A percentile compares a stretch with the other conserved stretches of the same genome.
These are phyloP conservation scores for Girardia tigrina DNA, from an alignment of 2,888 invertebrate genomes.

Conservation along the genomic window DNA sequence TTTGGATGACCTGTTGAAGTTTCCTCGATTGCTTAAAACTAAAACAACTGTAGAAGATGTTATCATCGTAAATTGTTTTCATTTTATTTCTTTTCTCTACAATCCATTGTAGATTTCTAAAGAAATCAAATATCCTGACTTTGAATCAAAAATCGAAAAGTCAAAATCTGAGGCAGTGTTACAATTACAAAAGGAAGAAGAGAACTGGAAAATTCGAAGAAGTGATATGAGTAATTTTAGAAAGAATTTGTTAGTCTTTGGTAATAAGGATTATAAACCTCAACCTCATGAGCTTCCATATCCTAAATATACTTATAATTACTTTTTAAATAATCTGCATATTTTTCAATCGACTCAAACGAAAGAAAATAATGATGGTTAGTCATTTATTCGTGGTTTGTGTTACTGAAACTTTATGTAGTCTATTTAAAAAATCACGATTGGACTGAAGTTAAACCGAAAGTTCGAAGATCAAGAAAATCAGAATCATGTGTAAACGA, in stretches of 20 bases:
- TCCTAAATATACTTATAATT: constrained; percentile 13
- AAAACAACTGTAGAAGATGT: background rate
- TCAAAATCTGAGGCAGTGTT: background rate
- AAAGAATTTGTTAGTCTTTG: background rate
- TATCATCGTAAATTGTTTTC: background rate
- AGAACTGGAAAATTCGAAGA: background rate
- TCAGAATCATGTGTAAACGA: background rate
- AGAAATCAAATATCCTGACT: background rate
- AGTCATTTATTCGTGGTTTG: background rate
- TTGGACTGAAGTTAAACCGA: constrained; percentile 12
- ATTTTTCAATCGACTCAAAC: background rate
- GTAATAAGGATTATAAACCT: background rate
- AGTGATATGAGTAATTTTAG: constrained; percentile 8
- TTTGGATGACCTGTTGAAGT: background rate
- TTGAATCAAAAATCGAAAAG: background rate
- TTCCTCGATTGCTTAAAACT: background rate
- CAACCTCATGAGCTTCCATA: background rate
- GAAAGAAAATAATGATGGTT: background rate
- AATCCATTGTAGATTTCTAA: background rate
- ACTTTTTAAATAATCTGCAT: background rate
- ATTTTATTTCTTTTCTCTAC: background rate
- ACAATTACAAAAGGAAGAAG: background rate
- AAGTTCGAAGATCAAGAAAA: constrained; percentile 11
- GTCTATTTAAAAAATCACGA: background rate
- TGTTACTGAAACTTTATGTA: background rate